Conservation (phyloP, 2,113 vertebrate species). For the Orthonyx spaldingii region DNA sequence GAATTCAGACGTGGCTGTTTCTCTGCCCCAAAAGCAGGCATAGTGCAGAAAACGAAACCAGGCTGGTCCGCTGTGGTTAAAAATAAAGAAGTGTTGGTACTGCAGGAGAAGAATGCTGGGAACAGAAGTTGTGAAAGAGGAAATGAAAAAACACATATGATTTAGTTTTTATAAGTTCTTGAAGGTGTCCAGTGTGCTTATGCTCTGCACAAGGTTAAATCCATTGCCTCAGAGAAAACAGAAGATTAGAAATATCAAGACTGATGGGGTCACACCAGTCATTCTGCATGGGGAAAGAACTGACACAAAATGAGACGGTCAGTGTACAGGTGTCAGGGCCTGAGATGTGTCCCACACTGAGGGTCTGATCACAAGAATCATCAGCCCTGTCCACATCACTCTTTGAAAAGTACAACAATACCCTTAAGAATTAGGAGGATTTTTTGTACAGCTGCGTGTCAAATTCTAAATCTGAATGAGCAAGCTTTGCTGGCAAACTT, state of each 20-base stretch:
- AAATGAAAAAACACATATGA: neutral
- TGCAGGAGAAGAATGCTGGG: neutral
- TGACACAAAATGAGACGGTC: neutral
- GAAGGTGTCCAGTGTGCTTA: neutral
- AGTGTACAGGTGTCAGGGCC: neutral
- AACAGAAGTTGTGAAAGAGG: neutral
- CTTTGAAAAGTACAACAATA: neutral
- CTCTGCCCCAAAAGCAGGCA: neutral
- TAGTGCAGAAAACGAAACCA: neutral
- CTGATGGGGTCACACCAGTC: neutral
- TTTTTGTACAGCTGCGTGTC: neutral
- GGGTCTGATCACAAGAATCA: neutral
- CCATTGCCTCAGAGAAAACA: neutral
- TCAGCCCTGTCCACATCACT: neutral
- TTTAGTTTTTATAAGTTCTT: neutral
- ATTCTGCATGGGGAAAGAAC: neutral
- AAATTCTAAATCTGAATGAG: neutral
- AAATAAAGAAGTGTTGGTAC: neutral
- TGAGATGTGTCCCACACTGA: neutral
- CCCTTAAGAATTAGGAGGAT: neutral
- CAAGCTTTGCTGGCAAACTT: neutral
- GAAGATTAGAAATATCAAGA: neutral
- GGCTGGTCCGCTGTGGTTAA: neutral
- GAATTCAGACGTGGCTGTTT: neutral
- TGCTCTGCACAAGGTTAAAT: neutral